These are phyloP conservation scores for Ylistrum balloti DNA, from an alignment of 1,140 invertebrate species.

Conservation along the genomic window DNA sequence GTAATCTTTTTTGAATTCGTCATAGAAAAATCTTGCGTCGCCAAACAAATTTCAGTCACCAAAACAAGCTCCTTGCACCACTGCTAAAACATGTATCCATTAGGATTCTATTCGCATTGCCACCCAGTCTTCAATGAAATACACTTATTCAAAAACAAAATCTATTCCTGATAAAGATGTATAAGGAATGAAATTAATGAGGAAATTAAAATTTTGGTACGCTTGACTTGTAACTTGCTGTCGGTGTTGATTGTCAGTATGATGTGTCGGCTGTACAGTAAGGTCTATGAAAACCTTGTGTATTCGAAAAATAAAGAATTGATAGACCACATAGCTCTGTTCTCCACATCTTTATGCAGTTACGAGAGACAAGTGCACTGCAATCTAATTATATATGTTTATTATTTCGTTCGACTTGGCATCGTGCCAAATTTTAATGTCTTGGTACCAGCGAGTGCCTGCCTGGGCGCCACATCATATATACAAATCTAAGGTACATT, in stretches of 20 bases:
- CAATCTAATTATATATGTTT: conserved; percentile 29
- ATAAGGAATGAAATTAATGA: background rate
- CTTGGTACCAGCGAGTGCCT: background rate
- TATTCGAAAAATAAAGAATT: background rate
- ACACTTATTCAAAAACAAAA: background rate
- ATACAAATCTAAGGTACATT: too few relatives aligned
- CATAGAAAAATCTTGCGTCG: too few relatives aligned
- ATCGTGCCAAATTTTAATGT: background rate
- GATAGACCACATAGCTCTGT: background rate
- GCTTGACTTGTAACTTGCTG: background rate
- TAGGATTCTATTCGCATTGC: background rate
- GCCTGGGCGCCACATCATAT: too few relatives aligned
- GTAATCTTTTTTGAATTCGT: too few relatives aligned
- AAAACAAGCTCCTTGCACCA: too few relatives aligned
- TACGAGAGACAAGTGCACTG: background rate
- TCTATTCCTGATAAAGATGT: background rate
- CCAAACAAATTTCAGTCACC: too few relatives aligned
- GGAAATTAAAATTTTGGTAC: background rate
- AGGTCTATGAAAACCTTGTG: background rate
- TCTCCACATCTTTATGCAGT: background rate
- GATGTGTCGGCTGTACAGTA: background rate
- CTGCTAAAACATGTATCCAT: too few relatives aligned
- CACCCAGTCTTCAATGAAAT: background rate
- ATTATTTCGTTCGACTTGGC: conserved; percentile 25
- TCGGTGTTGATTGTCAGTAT: background rate